Evolutionary conservation across 2,888 invertebrate species (phyloP), one percentile per base, ranked within the genome.

Genomic region (Melipona bicolor): DNA sequence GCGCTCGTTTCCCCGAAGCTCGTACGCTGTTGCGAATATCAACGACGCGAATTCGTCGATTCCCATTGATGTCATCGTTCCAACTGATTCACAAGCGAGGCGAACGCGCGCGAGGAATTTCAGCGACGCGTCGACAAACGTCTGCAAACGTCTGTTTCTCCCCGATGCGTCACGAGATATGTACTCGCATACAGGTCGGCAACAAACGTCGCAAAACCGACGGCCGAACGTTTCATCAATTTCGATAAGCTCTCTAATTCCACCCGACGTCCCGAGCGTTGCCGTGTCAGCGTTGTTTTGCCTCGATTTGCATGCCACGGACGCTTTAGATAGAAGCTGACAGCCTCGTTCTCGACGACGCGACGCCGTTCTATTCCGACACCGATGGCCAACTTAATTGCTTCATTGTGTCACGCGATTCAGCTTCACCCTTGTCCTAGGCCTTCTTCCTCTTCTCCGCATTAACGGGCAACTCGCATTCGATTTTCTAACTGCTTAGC

Each of bases 41-140:
- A 88, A 90, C 68, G 79, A 77, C 56, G 78, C 84, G 86, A 90
- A 89, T 88, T 80, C 87, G 87, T 70, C 85, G 86, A 82, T 88
- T 84, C 52, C 21, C 81, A 71, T 75, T 83, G 84, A 80, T 87
- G 84, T 82, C 85, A 86, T 85, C 50, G 81, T 81, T 81, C 64
- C 71, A 80, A 65, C 74, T 84, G 90, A 90, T 90, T 90, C 88
- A 85, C 87, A 86, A 59, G 81, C 88, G 71, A 56, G 24, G 64
- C 21, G 43, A 62, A 72, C 74, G 84, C 84, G 71, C 68, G 71
- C 68, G 56, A 49, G 79, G 84, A 88, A 88, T 87, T 83, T 84
- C 79, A 76, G 56, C 70, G 69, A 68, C 50, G 67, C 81, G 68
- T 4, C 24, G 61, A 24, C 32, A 4, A 27, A 19, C 43, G 43